phyloP scores from a whole-genome alignment of 2,888 invertebrate species.

The Aleiodes testaceus region DNA sequence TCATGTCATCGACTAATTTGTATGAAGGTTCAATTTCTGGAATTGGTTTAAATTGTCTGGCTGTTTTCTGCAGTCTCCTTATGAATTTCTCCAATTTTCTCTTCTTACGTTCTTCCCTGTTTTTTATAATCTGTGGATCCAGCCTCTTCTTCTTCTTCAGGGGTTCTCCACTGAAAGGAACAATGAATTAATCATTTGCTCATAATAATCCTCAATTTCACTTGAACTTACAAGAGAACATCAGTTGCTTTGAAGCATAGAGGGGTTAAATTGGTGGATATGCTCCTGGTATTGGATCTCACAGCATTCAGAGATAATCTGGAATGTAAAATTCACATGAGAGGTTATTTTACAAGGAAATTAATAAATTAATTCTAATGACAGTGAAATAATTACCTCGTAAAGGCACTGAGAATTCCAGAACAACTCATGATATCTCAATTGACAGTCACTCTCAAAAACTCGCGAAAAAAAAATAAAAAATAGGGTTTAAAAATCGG shows the following conservation, averaged over 20 bases:
- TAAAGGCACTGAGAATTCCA: conserved; percentile 56
- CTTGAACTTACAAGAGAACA: conserved; percentile 67
- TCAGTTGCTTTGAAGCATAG: conserved; percentile 68
- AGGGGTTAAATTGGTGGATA: conserved; percentile 62
- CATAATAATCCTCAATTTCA: not conserved
- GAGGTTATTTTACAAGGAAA: no score
- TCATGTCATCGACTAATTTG: conserved; percentile 78
- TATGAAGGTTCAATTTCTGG: conserved; percentile 87
- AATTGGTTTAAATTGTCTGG: conserved; percentile 90
- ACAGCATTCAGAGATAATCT: conserved; percentile 54
- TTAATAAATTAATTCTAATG: no score
- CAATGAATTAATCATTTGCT: not conserved
- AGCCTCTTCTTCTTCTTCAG: conserved; percentile 91
- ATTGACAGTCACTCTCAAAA: not conserved
- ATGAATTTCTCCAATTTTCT: conserved; percentile 92
- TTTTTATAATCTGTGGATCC: conserved; percentile 86
- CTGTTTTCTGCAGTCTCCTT: conserved; percentile 84
- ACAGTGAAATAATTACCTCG: conserved; percentile 53
- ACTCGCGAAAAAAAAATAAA: not conserved
- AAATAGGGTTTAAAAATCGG: not conserved
- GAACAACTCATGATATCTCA: conserved; percentile 46
- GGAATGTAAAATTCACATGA: not conserved
- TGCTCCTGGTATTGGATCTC: conserved; percentile 56
- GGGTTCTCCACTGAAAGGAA: conserved; percentile 83
- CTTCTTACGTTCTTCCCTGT: conserved; percentile 86